A percentile compares a stretch with the other conserved stretches of the same genome.
Conservation (phyloP, 2,797 vertebrate species). For the Dromococcyx pavoninus region DNA sequence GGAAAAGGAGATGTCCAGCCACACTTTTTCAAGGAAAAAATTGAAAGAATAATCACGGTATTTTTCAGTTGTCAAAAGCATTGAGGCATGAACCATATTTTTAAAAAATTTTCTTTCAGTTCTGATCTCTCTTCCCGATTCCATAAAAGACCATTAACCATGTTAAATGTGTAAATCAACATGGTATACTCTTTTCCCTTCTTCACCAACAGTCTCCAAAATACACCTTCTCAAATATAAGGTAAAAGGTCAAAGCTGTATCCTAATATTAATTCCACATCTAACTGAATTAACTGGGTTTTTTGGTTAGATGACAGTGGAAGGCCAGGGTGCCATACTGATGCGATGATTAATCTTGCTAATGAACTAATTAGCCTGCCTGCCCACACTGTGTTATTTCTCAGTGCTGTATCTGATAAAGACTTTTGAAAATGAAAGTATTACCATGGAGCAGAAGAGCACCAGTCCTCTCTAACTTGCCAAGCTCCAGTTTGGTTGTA, state of each 20-base stretch:
- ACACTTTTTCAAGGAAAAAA: neutral
- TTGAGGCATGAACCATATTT: neutral
- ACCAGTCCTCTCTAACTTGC: neutral
- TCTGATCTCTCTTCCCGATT: neutral
- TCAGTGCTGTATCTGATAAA: neutral
- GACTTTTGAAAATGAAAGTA: neutral
- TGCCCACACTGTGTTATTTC: neutral
- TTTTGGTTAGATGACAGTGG: neutral
- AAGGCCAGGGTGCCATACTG: neutral
- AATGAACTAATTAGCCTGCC: slow-evolving; percentile 9
- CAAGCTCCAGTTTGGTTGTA: neutral
- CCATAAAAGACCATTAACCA: neutral
- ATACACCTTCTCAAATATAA: neutral
- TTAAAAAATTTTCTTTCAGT: neutral
- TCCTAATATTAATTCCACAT: neutral
- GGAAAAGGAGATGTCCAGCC: neutral
- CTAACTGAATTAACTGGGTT: neutral
- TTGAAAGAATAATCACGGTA: neutral
- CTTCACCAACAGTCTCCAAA: neutral
- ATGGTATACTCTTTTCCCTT: neutral
- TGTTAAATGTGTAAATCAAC: neutral
- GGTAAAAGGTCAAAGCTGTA: neutral
- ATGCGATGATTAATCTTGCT: slow-evolving; percentile 6
- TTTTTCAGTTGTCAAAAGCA: neutral
- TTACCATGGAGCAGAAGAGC: neutral